A percentile compares a stretch with the other conserved stretches of the same genome.
Conservation (phyloP, 2,113 vertebrate genomes). For the Geococcyx californianus region DNA sequence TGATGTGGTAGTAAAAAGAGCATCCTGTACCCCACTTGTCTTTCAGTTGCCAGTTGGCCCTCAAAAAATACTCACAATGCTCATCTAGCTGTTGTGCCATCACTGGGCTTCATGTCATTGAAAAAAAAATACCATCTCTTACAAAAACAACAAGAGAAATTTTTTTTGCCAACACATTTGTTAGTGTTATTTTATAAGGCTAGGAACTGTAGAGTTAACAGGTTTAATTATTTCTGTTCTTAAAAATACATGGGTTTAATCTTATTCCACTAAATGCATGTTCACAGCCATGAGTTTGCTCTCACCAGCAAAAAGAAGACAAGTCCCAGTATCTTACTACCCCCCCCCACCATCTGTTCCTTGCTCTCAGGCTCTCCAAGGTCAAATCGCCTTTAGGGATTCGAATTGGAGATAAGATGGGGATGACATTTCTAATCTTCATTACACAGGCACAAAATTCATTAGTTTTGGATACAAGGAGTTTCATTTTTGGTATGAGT, state of each 20-base stretch:
- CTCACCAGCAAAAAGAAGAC: constrained; percentile 3
- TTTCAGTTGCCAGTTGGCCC: not conserved
- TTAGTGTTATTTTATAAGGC: not conserved
- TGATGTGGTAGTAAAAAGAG: not conserved
- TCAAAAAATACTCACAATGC: not conserved
- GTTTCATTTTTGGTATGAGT: not conserved
- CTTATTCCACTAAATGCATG: not conserved
- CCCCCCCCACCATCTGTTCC: constrained; percentile 11
- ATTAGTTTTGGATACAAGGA: constrained; percentile 20
- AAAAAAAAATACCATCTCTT: not conserved
- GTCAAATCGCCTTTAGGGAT: constrained; percentile 35
- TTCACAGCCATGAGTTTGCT: not conserved
- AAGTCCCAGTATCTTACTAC: not conserved
- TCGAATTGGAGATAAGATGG: constrained; percentile 34
- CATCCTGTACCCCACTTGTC: not conserved
- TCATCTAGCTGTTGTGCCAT: not conserved
- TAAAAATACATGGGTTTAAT: not conserved
- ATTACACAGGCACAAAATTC: constrained; percentile 16
- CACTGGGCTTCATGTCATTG: not conserved
- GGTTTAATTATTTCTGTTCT: not conserved
- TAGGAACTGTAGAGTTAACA: not conserved
- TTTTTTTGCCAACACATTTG: not conserved
- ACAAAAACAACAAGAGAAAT: not conserved
- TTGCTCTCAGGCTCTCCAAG: constrained; percentile 20
- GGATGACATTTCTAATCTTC: constrained; percentile 41